Evolutionary conservation across 2,888 invertebrate genomes (phyloP).

Genomic region (Chouioia cunea): DNA sequence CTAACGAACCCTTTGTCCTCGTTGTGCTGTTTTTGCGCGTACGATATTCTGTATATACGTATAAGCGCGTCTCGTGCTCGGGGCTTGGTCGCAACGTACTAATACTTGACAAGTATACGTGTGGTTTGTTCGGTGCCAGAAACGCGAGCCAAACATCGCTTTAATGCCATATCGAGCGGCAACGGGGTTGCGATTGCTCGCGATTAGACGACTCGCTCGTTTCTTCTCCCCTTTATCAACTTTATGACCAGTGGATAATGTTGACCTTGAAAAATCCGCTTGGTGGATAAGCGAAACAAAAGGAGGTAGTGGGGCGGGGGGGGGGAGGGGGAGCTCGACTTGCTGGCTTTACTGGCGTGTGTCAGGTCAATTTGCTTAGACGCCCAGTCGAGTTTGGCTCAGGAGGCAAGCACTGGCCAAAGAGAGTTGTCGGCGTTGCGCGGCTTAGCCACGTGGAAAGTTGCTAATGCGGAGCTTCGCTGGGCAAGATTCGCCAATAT

Average conservation of each 20-base stretch:
- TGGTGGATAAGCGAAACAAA: no score
- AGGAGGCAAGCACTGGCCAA: no score
- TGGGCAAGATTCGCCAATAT: no score
- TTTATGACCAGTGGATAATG: neutral
- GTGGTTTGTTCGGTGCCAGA: slow-evolving; percentile 13
- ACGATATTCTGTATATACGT: slow-evolving; percentile 2
- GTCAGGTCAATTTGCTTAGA: no score
- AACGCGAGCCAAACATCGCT: slow-evolving; percentile 27
- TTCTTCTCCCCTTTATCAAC: neutral
- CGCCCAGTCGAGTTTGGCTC: no score
- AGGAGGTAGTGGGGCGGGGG: no score
- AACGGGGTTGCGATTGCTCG: neutral
- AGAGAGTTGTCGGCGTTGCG: no score
- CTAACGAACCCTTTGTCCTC: slow-evolving; percentile 50
- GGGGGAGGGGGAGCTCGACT: no score
- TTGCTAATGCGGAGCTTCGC: neutral
- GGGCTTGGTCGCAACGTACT: neutral
- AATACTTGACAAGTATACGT: neutral
- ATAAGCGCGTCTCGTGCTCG: neutral
- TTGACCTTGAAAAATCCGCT: no score
- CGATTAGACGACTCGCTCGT: neutral
- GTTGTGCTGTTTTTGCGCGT: slow-evolving; percentile 15
- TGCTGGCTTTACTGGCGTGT: no score
- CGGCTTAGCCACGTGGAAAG: slow-evolving; percentile 12
- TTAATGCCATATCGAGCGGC: slow-evolving; percentile 29